Evolutionary conservation across 2,888 invertebrate genomes (phyloP).

Genomic region (Vesta saturnalis): DNA sequence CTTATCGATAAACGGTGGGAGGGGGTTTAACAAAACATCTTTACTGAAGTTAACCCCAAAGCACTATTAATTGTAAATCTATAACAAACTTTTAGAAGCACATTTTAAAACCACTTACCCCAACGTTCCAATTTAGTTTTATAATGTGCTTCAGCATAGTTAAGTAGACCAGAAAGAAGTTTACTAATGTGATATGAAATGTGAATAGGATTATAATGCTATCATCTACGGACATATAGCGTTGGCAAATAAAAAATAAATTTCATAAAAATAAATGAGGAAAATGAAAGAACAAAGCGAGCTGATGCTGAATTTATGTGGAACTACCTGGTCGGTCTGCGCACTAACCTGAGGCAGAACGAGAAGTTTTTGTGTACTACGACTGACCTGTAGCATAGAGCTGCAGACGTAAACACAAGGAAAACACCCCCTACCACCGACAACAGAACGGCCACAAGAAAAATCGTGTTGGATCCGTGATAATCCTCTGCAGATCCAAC

Average conservation of each 20-base stretch:
- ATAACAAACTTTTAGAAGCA: constrained; percentile 8
- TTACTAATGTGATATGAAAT: constrained; percentile 11
- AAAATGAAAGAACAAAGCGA: constrained; percentile 52
- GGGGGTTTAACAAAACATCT: constrained; percentile 50
- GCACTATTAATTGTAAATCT: constrained; percentile 26
- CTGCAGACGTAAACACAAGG: constrained; percentile 98
- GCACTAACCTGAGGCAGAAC: constrained; percentile 98
- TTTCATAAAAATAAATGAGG: constrained; percentile 43
- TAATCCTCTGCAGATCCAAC: constrained; percentile 83
- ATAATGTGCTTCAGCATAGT: not conserved
- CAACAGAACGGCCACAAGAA: constrained; percentile 97
- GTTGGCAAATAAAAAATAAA: constrained; percentile 42
- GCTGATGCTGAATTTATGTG: constrained; percentile 60
- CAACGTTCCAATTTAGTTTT: too few species aligned
- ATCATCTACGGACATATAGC: constrained; percentile 33
- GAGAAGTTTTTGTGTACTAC: constrained; percentile 99
- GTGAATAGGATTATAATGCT: constrained; percentile 21
- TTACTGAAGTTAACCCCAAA: constrained; percentile 26
- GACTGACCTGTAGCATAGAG: constrained; percentile 99
- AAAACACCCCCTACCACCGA: constrained; percentile 99
- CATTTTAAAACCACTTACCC: too few species aligned
- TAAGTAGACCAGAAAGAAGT: constrained; percentile 1
- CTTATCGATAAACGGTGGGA: constrained; percentile 56
- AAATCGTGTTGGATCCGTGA: constrained; percentile 97
- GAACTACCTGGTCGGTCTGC: constrained; percentile 84